phyloP scores from a whole-genome alignment of 2,888 invertebrate genomes.

The Nymphalis urticae region DNA sequence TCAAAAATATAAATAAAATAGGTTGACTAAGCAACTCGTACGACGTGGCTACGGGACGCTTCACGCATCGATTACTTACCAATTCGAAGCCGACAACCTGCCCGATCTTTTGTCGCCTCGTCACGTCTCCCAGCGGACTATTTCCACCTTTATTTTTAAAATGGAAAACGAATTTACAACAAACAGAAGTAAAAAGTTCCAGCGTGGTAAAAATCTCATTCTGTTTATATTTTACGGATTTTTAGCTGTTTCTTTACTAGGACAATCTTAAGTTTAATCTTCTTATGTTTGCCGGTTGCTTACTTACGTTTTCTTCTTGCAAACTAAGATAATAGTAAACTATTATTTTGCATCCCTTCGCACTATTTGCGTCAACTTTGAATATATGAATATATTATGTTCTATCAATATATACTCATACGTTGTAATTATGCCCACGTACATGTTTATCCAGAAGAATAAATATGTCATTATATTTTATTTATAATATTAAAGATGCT shows the following conservation, averaged over 20 bases:
- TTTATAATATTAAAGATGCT: no score
- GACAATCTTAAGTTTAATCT: conserved; percentile 2
- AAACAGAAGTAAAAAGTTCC: conserved; percentile 25
- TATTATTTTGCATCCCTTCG: no score
- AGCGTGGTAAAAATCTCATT: conserved; percentile 19
- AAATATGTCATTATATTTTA: no score
- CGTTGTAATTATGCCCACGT: no score
- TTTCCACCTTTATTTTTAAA: conserved; percentile 58
- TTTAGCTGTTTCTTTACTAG: not conserved
- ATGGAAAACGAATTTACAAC: conserved; percentile 57
- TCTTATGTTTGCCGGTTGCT: not conserved
- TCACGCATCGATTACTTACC: conserved; percentile 78
- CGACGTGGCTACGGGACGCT: conserved; percentile 47
- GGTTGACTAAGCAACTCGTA: conserved; percentile 18
- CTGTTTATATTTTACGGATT: conserved; percentile 1
- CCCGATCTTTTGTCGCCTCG: conserved; percentile 73
- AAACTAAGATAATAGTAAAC: no score
- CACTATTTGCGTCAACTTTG: no score
- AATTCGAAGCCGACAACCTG: conserved; percentile 75
- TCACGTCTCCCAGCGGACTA: conserved; percentile 62
- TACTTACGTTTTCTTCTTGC: not conserved
- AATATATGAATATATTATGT: no score
- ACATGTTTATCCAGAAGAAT: no score
- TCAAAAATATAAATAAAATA: conserved; percentile 16
- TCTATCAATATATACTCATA: no score